Conservation (phyloP, 2,797 vertebrate species). For the Jordanella pulchra region DNA sequence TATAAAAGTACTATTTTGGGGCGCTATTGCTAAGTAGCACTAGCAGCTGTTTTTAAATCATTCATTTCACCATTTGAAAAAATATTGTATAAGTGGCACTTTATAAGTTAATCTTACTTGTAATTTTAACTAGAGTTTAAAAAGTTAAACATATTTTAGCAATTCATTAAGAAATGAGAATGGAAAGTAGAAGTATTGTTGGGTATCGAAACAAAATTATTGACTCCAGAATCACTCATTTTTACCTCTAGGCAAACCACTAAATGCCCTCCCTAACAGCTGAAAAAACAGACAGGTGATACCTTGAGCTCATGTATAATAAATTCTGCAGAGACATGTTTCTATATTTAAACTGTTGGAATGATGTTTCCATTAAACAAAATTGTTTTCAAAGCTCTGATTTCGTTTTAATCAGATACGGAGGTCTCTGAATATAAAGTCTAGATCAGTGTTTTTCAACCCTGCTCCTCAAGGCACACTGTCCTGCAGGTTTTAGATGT, state of each 20-base stretch:
- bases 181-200: not conserved
- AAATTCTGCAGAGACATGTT: not conserved
- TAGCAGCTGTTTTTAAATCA: not conserved
- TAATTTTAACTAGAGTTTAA: not conserved
- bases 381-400: not conserved
- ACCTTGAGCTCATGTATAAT: not conserved
- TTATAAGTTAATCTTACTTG: not conserved
- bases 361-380: not conserved
- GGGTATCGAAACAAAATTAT: no score
- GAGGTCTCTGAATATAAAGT: not conserved
- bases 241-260: not conserved
- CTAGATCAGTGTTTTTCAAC: no score
- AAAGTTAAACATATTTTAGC: no score
- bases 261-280: no score
- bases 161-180: no score
- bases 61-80: not conserved
- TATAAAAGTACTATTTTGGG: not conserved
- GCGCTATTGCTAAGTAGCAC: not conserved
- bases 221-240: no score
- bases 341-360: not conserved
- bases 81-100: not conserved
- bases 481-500: no score
- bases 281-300: not conserved
- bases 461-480: no score
- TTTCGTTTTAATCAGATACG: not conserved